Conservation (phyloP, 2,113 vertebrate species). For the Sus scrofa region T2T-Sscrofa CM000826.6:22296501-22297000, state of each 20-base stretch:
- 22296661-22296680: background rate
- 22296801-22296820: too few relatives aligned
- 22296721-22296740: background rate
- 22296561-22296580: background rate
- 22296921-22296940: background rate
- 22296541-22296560: background rate
- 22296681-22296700: background rate
- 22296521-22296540: background rate
- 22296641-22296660: background rate
- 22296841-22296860: background rate
- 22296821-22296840: background rate
- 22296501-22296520: background rate
- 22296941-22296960: background rate
- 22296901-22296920: background rate
- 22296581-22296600: background rate
- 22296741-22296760: background rate
- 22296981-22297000: background rate
- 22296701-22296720: too few relatives aligned
- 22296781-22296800: background rate
- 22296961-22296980: background rate
- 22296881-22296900: background rate
- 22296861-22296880: background rate
- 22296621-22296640: background rate
- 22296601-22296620: background rate
- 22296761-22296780: background rate